Conservation (phyloP, 2,797 vertebrate species). For the Etheostoma nigrum region DNA sequence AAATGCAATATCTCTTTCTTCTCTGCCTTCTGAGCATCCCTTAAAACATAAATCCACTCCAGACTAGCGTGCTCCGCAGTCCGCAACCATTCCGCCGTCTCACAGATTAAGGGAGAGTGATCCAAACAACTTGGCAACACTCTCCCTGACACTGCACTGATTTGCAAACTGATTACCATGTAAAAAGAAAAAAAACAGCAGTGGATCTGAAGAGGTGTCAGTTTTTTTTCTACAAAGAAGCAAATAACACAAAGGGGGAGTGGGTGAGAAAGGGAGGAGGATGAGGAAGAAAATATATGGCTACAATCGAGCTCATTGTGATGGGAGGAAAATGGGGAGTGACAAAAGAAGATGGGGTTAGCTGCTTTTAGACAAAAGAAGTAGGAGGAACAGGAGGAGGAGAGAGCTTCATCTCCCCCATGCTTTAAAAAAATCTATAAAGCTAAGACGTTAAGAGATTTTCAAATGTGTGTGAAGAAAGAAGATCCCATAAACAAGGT, state of each 20-base stretch:
- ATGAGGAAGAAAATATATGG: neutral
- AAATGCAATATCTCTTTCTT: slow-evolving; percentile 72
- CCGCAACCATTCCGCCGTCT: slow-evolving; percentile 70
- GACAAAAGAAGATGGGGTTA: slow-evolving; percentile 45
- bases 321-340: slow-evolving; percentile 43
- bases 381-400: neutral
- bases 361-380: slow-evolving; percentile 48
- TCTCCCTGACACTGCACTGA: slow-evolving; percentile 81
- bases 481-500: slow-evolving; percentile 19
- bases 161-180: slow-evolving; percentile 85
- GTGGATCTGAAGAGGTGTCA: slow-evolving; percentile 62
- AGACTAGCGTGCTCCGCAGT: slow-evolving; percentile 66
- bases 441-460: slow-evolving; percentile 7
- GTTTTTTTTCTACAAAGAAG: slow-evolving; percentile 48
- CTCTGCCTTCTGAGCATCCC: slow-evolving; percentile 67
- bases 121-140: slow-evolving; percentile 78
- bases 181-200: slow-evolving; percentile 49
- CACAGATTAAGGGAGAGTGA: slow-evolving; percentile 83
- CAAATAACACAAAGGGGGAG: slow-evolving; percentile 47
- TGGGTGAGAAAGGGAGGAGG: neutral
- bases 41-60: slow-evolving; percentile 81
- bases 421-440: slow-evolving; percentile 6
- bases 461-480: slow-evolving; percentile 13
- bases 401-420: neutral
- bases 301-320: slow-evolving; percentile 60